Evolutionary conservation across 35 echinoderm and acorn worm species (phyloP).

Genomic region (Heliocidaris tuberculata): DNA sequence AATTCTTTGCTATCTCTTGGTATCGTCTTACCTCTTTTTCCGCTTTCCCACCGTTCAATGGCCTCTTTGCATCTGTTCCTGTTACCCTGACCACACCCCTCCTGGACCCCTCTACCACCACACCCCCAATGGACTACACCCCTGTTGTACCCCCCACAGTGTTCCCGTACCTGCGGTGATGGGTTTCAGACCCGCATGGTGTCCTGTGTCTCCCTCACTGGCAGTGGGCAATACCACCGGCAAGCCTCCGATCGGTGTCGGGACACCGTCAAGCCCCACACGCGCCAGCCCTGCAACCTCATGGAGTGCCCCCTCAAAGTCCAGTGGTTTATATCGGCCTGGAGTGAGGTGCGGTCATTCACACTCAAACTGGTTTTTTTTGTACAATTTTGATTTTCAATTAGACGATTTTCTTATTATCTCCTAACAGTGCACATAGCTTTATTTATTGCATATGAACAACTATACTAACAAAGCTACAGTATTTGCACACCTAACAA

Average conservation of each 20-base stretch:
- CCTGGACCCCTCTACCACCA: neutral
- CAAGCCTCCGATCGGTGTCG: constrained; percentile 55
- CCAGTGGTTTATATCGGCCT: constrained; percentile 99
- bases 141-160: constrained; percentile 57
- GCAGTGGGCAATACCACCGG: constrained; percentile 43
- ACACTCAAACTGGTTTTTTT: constrained; percentile 1
- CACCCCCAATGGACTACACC: neutral
- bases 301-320: constrained; percentile 75
- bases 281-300: constrained; percentile 59
- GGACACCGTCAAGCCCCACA: constrained; percentile 48
- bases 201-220: constrained; percentile 60
- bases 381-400: neutral
- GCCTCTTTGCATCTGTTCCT: neutral
- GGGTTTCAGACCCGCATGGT: constrained; percentile 75
- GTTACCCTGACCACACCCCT: neutral
- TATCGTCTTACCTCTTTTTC: neutral
- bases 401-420: neutral
- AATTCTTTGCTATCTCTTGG: neutral
- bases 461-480: neutral
- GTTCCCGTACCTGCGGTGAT: constrained; percentile 83
- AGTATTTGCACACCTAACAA: neutral
- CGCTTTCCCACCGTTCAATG: neutral
- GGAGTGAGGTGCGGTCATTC: constrained; percentile 81
- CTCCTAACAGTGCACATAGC: neutral
- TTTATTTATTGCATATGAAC: neutral